Base-by-base conservation (phyloP, 2,888 invertebrate species). In the Aphidius colemani region DNA sequence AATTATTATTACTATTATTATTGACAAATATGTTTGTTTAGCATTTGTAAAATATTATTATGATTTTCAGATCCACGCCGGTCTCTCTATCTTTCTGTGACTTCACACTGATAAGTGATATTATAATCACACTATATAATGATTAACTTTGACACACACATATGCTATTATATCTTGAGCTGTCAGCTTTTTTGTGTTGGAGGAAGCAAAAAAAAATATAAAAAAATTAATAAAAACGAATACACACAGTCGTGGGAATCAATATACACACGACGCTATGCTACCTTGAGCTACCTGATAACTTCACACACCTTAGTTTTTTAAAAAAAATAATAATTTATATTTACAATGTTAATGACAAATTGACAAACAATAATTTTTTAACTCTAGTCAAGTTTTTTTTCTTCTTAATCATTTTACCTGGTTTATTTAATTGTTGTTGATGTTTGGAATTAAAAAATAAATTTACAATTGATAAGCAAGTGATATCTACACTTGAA, bases 31-130 rank as follows among this genome's bases (percentile, higher is more conserved):
- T 30, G 5, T 30, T 30, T 30, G 3, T 30, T 71, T 76, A 74
- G 72, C 74, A 76, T 78, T 76, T 76, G 73, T 73, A 71, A 71
- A 71, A 67, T 72, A 72, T 71, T 72, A 30, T 30, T 5, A 30
- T 30, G 30, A 30, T 30, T 30, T 30, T 0, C 5, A 30, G 5
- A 30, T 64, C 68, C 71, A 77, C 78, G 78, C 79, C 80, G 80
- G 78, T 74, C 77, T 75, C 74, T 70, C 72, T 30, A 0, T 30
- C 30, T 30, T 74, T 30, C 4, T 30, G 30, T 30, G 57, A 58
- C 55, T 58, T 43, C 62, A 46, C 55, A 44, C 59, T 59, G 39
- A 49, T 41, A 39, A 30, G 5, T 5, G 30, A 30, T 30, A 30
- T 30, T 30, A 30, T 49, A 66, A 56, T 45, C 66, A 69, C 43